Base-by-base conservation (phyloP, 2,888 invertebrate species). In the Pedicia rivosa region DNA sequence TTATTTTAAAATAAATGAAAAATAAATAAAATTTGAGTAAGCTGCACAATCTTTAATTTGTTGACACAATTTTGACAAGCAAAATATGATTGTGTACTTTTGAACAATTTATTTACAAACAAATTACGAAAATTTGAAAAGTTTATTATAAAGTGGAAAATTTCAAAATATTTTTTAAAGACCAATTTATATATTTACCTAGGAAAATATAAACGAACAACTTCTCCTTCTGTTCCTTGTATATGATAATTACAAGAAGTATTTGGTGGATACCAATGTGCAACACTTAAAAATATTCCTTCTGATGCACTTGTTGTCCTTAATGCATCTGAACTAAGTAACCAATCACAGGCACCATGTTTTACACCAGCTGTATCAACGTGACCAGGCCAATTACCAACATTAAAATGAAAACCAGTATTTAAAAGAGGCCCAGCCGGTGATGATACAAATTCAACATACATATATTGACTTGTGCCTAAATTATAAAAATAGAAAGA, bases 321-420 rank as follows among this genome's bases (percentile, higher is more conserved):
- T 15, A 88, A 63, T 25, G 81, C 77, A 48, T 84, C 81, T 34
- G 86, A 84, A 37, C 81, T 83, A 33, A 88, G 68, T 35, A 86
- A 63, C 88, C 88, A 88, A 58, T 87, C 84, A 53, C 88, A 88
- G 32, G 81, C 81, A 5, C 87, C 84, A 42, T 84, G 82, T 46
- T 78, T 73, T 22, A 80, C 81, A 2, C 88, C 87, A 1, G 84
- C 82, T 0, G 87, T 86, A 53, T 88, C 86, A 35, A 87, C 86
- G 59, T 87, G 86, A 1, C 88, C 88, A 0, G 88, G 88, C 87
- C 87, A 88, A 60, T 86, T 87, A 45, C 88, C 88, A 35, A 90
- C 90, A 63, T 90, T 90, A 65, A 91, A 90, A 62, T 90, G 90
- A 57, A 91, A 91, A 5, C 90, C 91, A 0, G 88, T 90, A 57